phyloP scores from a whole-genome alignment of 1,140 invertebrate species.

The Rhyacophila brunnea region DNA sequence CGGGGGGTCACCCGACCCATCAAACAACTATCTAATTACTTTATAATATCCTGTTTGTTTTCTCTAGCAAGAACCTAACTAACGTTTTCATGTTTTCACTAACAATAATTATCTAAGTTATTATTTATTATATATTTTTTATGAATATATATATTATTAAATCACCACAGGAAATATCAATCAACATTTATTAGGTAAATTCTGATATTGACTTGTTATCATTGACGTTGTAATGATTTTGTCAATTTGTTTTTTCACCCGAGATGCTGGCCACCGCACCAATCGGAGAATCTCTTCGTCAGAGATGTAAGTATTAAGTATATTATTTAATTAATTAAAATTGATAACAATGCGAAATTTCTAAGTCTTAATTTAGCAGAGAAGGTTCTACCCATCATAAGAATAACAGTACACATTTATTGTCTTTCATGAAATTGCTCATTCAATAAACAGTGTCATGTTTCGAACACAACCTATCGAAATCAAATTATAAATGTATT shows the following conservation, averaged over 20 bases:
- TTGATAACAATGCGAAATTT: conserved; percentile 1
- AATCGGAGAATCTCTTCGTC: not conserved
- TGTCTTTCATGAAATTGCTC: not conserved
- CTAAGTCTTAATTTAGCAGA: not conserved
- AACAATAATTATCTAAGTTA: not conserved
- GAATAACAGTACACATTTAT: not conserved
- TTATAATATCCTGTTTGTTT: not conserved
- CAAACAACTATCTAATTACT: not conserved
- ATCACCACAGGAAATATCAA: conserved; percentile 5
- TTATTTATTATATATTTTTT: not conserved
- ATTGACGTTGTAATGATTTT: not conserved
- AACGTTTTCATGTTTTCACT: not conserved
- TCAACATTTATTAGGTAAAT: not conserved
- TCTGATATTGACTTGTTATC: not conserved
- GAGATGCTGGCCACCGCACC: not conserved
- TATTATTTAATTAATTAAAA: not conserved
- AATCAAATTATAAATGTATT: too few species aligned
- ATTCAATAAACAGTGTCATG: not conserved
- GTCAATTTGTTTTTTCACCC: not conserved
- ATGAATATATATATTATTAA: not conserved
- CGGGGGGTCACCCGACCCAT: not conserved
- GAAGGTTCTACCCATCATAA: not conserved
- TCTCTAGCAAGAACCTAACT: conserved; percentile 1
- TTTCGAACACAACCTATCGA: not conserved
- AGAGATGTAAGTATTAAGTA: not conserved